Evolutionary conservation across 1,140 invertebrate genomes (phyloP).

Genomic region (Campoletis sonorensis): DNA sequence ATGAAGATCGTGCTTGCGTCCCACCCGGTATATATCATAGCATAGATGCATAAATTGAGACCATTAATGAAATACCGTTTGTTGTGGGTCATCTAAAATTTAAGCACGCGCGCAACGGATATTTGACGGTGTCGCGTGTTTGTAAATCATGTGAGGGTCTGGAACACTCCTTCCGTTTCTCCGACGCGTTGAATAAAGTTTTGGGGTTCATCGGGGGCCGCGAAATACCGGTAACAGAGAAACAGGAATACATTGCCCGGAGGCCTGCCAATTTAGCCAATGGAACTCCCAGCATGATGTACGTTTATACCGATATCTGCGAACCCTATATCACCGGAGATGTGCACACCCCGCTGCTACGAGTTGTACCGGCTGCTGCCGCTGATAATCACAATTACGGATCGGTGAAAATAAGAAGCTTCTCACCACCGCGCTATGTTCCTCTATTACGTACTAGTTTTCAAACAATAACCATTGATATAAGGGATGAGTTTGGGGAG

Average conservation of each 20-base stretch:
- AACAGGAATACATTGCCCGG: conserved; percentile 5
- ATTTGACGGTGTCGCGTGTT: neutral
- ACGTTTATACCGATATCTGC: conserved; percentile 11
- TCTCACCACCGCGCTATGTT: conserved; percentile 28
- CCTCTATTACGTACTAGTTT: conserved; percentile 14
- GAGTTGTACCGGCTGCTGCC: neutral
- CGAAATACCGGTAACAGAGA: neutral
- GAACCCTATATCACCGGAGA: neutral
- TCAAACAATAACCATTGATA: conserved; percentile 41
- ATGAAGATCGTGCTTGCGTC: neutral
- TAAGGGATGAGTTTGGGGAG: conserved; percentile 41
- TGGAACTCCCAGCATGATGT: neutral
- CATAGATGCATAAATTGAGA: neutral
- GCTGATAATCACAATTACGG: conserved; percentile 1
- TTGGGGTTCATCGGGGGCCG: neutral
- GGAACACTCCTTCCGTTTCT: neutral
- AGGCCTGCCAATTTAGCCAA: neutral
- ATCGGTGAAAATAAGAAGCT: conserved; percentile 24
- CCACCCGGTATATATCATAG: neutral
- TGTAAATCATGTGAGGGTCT: neutral
- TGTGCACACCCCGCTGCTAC: neutral
- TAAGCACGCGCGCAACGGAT: neutral
- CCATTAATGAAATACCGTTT: neutral
- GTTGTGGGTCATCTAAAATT: neutral
- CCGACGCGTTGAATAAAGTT: neutral